phyloP scores from a whole-genome alignment of 2,888 invertebrate species.

The Patella caerulea region DNA sequence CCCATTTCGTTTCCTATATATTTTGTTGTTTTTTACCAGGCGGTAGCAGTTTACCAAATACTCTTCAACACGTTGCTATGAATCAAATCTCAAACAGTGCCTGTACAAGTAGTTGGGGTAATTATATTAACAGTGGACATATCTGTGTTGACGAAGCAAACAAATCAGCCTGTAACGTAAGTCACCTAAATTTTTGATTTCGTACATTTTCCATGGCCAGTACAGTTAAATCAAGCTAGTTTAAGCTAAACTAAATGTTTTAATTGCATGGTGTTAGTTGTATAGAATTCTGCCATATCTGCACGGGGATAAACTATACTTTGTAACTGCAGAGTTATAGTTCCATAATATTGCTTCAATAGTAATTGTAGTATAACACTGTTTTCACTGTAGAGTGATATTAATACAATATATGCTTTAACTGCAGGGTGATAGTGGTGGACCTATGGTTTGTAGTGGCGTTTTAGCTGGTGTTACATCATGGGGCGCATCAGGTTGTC shows the following conservation, averaged over 20 bases:
- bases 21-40: no score
- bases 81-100: background rate
- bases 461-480: conserved; percentile 2
- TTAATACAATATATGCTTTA: background rate
- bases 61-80: background rate
- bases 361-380: no score
- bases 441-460: background rate
- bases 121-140: background rate
- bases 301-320: no score
- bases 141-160: background rate
- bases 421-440: conserved; percentile 1
- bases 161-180: conserved; percentile 1
- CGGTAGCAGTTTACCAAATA: background rate
- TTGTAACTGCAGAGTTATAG: no score
- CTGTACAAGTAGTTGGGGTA: background rate
- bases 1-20: no score
- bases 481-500: background rate
- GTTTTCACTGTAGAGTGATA: no score
- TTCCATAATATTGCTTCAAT: no score
- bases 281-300: no score
- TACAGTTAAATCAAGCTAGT: no score
- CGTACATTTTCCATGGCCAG: no score
- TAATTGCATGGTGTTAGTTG: no score
- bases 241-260: no score
- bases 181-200: background rate